Base-by-base conservation (phyloP, 2,888 invertebrate species). In the Piscicola geometra region DNA sequence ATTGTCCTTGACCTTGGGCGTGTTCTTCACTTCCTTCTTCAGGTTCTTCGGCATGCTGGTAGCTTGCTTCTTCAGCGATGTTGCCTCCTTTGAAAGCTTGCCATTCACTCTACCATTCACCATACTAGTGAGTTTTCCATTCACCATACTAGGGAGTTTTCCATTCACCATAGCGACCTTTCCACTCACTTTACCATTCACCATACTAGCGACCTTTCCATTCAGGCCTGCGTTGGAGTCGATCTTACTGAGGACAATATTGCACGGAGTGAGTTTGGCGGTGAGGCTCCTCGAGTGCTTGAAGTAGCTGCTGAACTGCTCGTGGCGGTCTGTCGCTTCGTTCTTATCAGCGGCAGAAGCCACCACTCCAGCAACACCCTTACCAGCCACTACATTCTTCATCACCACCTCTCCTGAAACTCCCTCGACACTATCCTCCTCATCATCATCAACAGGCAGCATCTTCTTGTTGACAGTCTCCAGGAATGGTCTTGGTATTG, bases 181-280 rank as follows among this genome's bases (percentile, higher is more conserved):
- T 56, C 60, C n/a, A 5, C 25, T 21, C n/a, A 56, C 25, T 21
- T 56, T 56, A 5, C n/a, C 60, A 5, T 18, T 21, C 9, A 18
- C 3, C 60, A 18, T 56, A 18, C 25, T n/a, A 56, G 60, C 60
- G 3, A 25, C 15, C 25, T 56, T 56, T 41, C 9, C 41, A 41
- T 41, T 5, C 9, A 41, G 41, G 41, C 9, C 41, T 41, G 41
- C 41, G n/a, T 56, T n/a, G n/a, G n/a, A n/a, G 25, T 56, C 60
- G n/a, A 56, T 56, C 60, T 56, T 56, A n/a, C n/a, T 21, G n/a
- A 56, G 60, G 3, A 56, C 60, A 18, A 56, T 56, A n/a, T 56
- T 56, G 60, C 60, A 56, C 25, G 9, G 15, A 56, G 60, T 15
- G 60, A 56, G 60, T 25, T 56, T 5, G 5, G 60, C n/a, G n/a